Conservation (phyloP, 2,888 invertebrate genomes). For the Hyposoter didymator region DNA sequence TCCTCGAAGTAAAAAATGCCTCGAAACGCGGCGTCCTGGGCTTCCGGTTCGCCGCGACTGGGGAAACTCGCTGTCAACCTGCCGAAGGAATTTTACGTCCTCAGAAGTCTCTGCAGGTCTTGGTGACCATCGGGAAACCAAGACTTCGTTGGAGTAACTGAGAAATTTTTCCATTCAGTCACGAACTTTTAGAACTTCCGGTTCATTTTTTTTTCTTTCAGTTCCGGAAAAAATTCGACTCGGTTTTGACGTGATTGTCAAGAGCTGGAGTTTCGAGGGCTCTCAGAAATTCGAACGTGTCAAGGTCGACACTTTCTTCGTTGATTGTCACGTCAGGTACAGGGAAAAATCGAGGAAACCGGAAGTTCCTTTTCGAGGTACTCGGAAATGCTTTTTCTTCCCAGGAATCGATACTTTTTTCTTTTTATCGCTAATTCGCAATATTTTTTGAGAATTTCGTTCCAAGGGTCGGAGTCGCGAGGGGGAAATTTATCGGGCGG, state of each 20-base stretch:
- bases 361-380: slow-evolving; percentile 4
- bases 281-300: slow-evolving; percentile 44
- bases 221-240: slow-evolving; percentile 72
- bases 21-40: slow-evolving; percentile 83
- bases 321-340: slow-evolving; percentile 48
- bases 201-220: slow-evolving; percentile 50
- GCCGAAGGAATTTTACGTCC: slow-evolving; percentile 82
- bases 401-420: background rate
- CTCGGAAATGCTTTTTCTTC: background rate
- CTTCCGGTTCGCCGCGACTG: slow-evolving; percentile 83
- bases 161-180: background rate
- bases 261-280: slow-evolving; percentile 37
- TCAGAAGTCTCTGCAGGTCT: slow-evolving; percentile 78
- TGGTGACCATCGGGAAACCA: slow-evolving; percentile 69
- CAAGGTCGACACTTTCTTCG: slow-evolving; percentile 58
- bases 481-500: background rate
- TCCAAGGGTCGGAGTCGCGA: background rate
- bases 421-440: background rate
- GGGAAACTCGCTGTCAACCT: slow-evolving; percentile 84
- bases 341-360: slow-evolving; percentile 18
- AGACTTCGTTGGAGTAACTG: slow-evolving; percentile 67
- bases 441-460: background rate
- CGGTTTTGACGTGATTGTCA: slow-evolving; percentile 73
- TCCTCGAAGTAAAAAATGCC: slow-evolving; percentile 84
- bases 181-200: background rate